phyloP scores from a whole-genome alignment of 2,888 invertebrate genomes.

The Cactoblastis cactorum region DNA sequence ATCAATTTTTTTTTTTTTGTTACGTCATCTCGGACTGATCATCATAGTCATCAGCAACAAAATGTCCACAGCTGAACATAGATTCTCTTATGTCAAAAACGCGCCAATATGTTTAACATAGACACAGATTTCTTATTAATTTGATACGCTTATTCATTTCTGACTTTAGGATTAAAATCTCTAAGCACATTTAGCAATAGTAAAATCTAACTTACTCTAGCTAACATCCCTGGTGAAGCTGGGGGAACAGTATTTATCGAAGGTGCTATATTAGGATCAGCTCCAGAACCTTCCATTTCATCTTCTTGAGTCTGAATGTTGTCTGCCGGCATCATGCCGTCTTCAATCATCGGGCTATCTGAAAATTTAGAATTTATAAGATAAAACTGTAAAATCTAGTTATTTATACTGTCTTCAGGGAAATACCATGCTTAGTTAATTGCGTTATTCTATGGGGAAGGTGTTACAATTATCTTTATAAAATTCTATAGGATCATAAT shows the following conservation, averaged over 20 bases:
- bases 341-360: slow-evolving; percentile 15
- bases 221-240: slow-evolving; percentile 33
- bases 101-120: too few species aligned
- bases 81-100: too few species aligned
- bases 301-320: slow-evolving; percentile 40
- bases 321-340: slow-evolving; percentile 46
- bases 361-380: background rate
- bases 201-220: slow-evolving; percentile 39
- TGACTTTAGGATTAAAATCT: too few species aligned
- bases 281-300: slow-evolving; percentile 79
- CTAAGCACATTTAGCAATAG: too few species aligned
- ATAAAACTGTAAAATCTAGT: background rate
- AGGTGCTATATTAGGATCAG: slow-evolving; percentile 48
- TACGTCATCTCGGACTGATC: too few species aligned
- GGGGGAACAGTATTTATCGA: slow-evolving; percentile 26
- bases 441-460: too few species aligned
- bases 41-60: background rate
- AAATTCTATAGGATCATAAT: too few species aligned
- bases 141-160: too few species aligned
- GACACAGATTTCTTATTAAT: too few species aligned
- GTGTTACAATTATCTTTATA: too few species aligned
- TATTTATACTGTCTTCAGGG: background rate
- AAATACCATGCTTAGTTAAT: background rate
- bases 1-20: too few species aligned
- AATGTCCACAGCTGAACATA: background rate